Conservation (phyloP, 2,888 invertebrate genomes). For the Mesochorus sp. region DNA sequence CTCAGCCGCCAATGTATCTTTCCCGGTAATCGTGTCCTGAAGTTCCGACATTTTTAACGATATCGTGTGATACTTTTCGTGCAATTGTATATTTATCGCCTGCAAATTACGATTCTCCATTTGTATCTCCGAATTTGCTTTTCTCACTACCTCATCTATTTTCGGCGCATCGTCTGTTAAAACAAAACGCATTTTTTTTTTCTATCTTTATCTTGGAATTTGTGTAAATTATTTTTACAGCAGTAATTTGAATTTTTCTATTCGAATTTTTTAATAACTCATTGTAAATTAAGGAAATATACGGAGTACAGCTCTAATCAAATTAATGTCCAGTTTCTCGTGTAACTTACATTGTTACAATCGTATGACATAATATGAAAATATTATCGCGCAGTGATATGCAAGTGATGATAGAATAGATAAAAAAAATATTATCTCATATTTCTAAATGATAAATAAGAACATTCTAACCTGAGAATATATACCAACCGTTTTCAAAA, state of each 20-base stretch:
- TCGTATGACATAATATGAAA: too few species aligned
- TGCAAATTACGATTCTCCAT: constrained; percentile 96
- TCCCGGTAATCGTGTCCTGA: constrained; percentile 93
- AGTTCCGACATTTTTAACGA: constrained; percentile 93
- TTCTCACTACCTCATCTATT: constrained; percentile 92
- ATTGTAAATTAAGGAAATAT: too few species aligned
- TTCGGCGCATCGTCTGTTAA: constrained; percentile 86
- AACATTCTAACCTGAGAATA: too few species aligned
- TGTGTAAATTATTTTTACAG: constrained; percentile 10
- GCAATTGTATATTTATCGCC: constrained; percentile 93
- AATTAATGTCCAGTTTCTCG: too few species aligned
- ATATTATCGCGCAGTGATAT: too few species aligned
- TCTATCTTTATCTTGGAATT: constrained; percentile 12
- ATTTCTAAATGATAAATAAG: too few species aligned
- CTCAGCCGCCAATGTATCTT: constrained; percentile 97
- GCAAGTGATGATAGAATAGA: too few species aligned
- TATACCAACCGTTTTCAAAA: too few species aligned
- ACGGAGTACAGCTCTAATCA: too few species aligned
- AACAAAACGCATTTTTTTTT: constrained; percentile 38
- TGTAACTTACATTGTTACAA: too few species aligned
- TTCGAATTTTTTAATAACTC: background rate
- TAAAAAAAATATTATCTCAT: too few species aligned
- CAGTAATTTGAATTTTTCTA: background rate
- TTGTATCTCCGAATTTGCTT: constrained; percentile 93
- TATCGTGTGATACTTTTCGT: constrained; percentile 96